phyloP scores from a whole-genome alignment of 2,888 invertebrate species.

The Octonoba sinensis region DNA sequence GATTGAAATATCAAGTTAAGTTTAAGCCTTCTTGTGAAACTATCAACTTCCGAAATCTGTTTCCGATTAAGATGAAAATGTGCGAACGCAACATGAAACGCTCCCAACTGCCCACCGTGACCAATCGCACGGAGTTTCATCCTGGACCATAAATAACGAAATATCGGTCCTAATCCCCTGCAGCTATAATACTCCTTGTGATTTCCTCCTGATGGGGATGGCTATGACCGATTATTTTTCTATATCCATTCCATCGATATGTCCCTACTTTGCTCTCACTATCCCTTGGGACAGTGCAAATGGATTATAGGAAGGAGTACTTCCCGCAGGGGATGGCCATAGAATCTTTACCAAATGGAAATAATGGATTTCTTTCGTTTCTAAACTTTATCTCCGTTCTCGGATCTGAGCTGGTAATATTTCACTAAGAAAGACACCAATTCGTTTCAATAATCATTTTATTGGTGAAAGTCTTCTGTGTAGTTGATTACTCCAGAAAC shows the following conservation, averaged over 20 bases:
- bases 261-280: constrained; percentile 15
- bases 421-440: too few species aligned
- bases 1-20: too few species aligned
- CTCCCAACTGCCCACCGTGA: constrained; percentile 12
- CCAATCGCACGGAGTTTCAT: background rate
- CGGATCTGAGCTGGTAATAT: too few species aligned
- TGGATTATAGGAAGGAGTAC: constrained; percentile 12
- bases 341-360: constrained; percentile 4
- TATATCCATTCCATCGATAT: constrained; percentile 21
- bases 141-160: constrained; percentile 26
- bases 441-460: too few species aligned
- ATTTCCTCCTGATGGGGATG: constrained; percentile 15
- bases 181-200: constrained; percentile 19
- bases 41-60: too few species aligned
- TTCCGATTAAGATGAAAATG: too few species aligned
- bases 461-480: too few species aligned
- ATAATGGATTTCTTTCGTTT: constrained; percentile 4
- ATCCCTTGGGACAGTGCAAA: constrained; percentile 29
- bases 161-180: constrained; percentile 17
- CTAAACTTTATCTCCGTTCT: background rate
- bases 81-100: background rate
- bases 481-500: too few species aligned
- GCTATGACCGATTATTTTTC: constrained; percentile 31
- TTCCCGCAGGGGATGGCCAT: constrained; percentile 4
- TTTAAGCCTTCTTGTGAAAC: too few species aligned